Base-by-base conservation (phyloP, 23 tunicate species). In the Diplosoma virens region DNA sequence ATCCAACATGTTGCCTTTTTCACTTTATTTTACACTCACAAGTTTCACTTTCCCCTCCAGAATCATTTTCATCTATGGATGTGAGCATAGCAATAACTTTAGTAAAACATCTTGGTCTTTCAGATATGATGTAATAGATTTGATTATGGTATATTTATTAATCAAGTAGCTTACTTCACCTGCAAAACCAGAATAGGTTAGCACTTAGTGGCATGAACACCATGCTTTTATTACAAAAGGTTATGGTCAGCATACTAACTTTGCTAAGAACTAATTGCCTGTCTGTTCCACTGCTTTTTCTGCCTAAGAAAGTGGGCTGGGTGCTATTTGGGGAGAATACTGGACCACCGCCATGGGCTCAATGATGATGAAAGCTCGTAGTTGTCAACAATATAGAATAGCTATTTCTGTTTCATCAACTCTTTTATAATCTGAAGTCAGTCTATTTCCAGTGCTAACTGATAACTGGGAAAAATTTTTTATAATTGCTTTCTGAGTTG, bases 41-140 rank as follows among this genome's bases (percentile, higher is more conserved):
- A n/a, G n/a, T n/a, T 68, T 41, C 53, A 36, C 75, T 68, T 36
- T 68, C 75, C 75, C 53, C 75, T 68, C 75, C 75, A 68, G 75
- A 68, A 68, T 68, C 53, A 33, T 68, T 54, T 23, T 68, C 53
- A 36, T 23, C 75, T 68, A 35, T 68, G 53, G 75, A 68, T 28
- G 21, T 64, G 34, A 25, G 71, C 71, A 3, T 64, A 64, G 71
- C 71, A 64, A 32, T 9, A 25, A 32, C 35, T 64, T 64, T 20
- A 64, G 71, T 25, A 32, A 64, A 64, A 41, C 75, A 54, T 41
- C 23, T 68, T 68, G 55, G 53, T 36, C 23, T 68, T 33, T 33
- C 21, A 68, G 75, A 68, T 54, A 34, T 68, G 53, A 68, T 68
- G 53, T 68, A 68, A 64, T 64, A 64, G 41, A 64, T 64, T 64